Conservation (phyloP, 2,113 vertebrate genomes). For the Chaetops frenatus region DNA sequence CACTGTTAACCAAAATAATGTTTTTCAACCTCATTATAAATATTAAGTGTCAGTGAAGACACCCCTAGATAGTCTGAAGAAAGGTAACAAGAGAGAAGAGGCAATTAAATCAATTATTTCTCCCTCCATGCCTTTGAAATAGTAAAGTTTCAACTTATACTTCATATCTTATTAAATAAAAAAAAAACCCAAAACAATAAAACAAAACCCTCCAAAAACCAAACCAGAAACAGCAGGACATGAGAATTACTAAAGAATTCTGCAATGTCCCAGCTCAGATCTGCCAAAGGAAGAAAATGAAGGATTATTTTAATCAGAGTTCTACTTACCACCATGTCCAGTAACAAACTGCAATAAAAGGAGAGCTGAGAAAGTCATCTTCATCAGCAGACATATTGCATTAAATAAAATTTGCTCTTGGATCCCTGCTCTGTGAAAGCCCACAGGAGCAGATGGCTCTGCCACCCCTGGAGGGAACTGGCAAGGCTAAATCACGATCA, state of each 20-base stretch:
- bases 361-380: constrained; percentile 39
- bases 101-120: not conserved
- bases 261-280: not conserved
- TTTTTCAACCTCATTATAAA: not conserved
- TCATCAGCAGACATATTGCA: constrained; percentile 1
- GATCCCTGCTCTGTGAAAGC: constrained; percentile 37
- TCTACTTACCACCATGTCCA: constrained; percentile 49
- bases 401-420: constrained; percentile 53
- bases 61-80: not conserved
- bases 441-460: constrained; percentile 53
- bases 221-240: not conserved
- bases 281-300: not conserved
- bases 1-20: not conserved
- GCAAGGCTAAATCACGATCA: not conserved
- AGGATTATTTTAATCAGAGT: constrained; percentile 18
- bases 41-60: not conserved
- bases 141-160: not conserved
- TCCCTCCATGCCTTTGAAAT: not conserved
- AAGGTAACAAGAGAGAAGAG: not conserved
- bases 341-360: not conserved
- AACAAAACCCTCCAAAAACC: not conserved
- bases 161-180: not conserved
- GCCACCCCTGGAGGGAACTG: constrained; percentile 38
- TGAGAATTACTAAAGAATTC: not conserved
- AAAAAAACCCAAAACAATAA: no score